phyloP scores from a whole-genome alignment of 2,888 invertebrate species.

The Neoascia interrupta region DNA sequence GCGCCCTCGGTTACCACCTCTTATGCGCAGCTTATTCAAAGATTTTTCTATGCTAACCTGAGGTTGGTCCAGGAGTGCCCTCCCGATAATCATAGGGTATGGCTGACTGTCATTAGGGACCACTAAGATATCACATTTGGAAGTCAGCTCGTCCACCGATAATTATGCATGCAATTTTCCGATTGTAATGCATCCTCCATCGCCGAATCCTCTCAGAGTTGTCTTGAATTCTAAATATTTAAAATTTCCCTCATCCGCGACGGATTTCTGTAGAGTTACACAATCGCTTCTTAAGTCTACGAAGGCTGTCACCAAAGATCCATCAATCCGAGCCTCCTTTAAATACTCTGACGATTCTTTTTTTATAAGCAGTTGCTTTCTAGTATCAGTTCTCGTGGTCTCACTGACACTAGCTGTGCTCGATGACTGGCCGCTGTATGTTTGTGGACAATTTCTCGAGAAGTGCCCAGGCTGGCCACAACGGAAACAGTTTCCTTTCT shows the following conservation, averaged over 20 bases:
- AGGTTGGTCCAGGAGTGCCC: constrained; percentile 4
- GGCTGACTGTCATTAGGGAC: constrained; percentile 1
- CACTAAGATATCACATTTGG: constrained; percentile 1
- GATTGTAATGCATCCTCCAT: constrained; percentile 3
- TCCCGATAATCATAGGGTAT: constrained; percentile 9
- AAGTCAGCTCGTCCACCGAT: constrained; percentile 1
- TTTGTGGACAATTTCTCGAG: neutral
- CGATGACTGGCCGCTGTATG: too few species aligned
- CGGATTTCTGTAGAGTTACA: constrained; percentile 9
- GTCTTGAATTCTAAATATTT: neutral
- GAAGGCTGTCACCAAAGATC: neutral
- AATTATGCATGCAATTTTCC: neutral
- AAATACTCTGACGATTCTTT: too few species aligned
- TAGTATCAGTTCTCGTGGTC: too few species aligned
- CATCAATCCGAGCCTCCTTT: too few species aligned
- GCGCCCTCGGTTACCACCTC: neutral
- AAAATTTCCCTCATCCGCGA: neutral
- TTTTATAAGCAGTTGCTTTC: neutral
- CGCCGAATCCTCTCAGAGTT: constrained; percentile 1
- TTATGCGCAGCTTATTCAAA: neutral
- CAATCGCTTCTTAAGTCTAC: constrained; percentile 8
- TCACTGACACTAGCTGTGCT: too few species aligned
- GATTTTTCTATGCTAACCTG: neutral
- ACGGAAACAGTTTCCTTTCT: neutral
- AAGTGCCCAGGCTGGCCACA: constrained; percentile 12